phyloP scores from a whole-genome alignment of 1,140 invertebrate species.

The Bombus soroeensis region DNA sequence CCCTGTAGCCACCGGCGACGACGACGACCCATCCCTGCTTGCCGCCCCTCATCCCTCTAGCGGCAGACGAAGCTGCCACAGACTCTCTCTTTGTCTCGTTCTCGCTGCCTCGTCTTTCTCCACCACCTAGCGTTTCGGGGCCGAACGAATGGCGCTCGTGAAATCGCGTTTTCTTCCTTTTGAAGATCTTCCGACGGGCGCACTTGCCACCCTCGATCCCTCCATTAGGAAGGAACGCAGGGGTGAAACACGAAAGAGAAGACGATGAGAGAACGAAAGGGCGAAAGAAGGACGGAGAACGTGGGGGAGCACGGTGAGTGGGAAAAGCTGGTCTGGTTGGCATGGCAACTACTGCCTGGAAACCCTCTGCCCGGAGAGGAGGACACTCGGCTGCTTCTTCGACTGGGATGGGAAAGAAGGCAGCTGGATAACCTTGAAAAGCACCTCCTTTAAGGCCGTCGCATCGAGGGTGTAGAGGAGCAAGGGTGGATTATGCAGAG shows the following conservation, averaged over 20 bases:
- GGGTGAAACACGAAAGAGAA: conserved; percentile 14
- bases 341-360: conserved; percentile 60
- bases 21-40: neutral
- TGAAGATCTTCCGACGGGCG: conserved; percentile 64
- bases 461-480: conserved; percentile 33
- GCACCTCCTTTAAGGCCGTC: conserved; percentile 58
- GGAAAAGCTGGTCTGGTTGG: conserved; percentile 60
- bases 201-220: conserved; percentile 63
- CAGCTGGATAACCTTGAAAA: conserved; percentile 69
- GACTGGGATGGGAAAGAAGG: conserved; percentile 2
- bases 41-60: conserved; percentile 6
- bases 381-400: conserved; percentile 49
- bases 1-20: conserved; percentile 21
- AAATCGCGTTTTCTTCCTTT: conserved; percentile 74
- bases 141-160: conserved; percentile 76
- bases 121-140: conserved; percentile 31
- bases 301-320: conserved; percentile 20
- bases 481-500: conserved; percentile 41
- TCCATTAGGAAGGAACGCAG: conserved; percentile 35
- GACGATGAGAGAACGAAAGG: neutral
- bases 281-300: neutral
- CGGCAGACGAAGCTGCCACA: neutral
- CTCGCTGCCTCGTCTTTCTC: neutral
- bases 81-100: neutral
- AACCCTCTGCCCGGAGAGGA: conserved; percentile 31